phyloP scores from a whole-genome alignment of 1,140 invertebrate genomes.

The Micrasema minimum region DNA sequence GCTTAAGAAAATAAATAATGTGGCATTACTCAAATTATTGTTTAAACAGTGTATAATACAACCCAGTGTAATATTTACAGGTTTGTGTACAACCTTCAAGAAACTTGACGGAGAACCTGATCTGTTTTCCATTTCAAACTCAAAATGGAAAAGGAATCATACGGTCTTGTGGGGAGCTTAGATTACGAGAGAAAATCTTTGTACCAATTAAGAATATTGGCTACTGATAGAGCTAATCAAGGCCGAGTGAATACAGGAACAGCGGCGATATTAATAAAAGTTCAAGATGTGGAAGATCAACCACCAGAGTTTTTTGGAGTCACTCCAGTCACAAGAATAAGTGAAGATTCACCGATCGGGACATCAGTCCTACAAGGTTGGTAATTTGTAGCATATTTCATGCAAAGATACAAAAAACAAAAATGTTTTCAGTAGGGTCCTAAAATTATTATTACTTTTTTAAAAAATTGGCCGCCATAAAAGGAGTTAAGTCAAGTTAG shows the following conservation, averaged over 20 bases:
- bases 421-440: no score
- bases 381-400: no score
- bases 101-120: constrained; percentile 82
- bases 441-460: no score
- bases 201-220: constrained; percentile 87
- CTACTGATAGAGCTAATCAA: constrained; percentile 86
- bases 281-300: constrained; percentile 90
- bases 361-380: constrained; percentile 80
- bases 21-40: no score
- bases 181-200: constrained; percentile 91
- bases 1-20: no score
- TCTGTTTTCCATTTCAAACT: constrained; percentile 83
- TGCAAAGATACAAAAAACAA: no score
- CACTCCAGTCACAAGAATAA: constrained; percentile 85
- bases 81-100: constrained; percentile 78
- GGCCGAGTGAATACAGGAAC: constrained; percentile 83
- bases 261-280: constrained; percentile 87
- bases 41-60: no score
- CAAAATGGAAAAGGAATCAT: constrained; percentile 89
- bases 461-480: no score
- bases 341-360: constrained; percentile 85
- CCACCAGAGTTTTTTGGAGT: constrained; percentile 90
- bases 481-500: no score
- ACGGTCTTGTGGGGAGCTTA: constrained; percentile 77
- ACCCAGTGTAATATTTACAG: constrained; percentile 52